Conservation (phyloP, 1,140 invertebrate genomes). For the Macrocentrus cingulum region DNA sequence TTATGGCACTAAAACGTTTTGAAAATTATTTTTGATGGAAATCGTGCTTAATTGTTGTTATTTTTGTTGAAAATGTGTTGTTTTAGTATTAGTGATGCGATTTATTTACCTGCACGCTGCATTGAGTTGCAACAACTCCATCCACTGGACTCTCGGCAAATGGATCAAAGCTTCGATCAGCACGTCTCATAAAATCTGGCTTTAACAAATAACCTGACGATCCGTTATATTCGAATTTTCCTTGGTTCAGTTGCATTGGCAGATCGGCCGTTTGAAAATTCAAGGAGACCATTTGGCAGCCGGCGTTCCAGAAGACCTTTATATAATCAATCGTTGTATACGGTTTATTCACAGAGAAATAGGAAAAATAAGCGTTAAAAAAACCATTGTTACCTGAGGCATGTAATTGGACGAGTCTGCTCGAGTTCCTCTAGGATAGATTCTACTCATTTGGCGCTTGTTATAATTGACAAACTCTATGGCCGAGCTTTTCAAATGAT, state of each 20-base stretch:
- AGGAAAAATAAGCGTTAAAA: neutral
- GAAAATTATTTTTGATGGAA: no score
- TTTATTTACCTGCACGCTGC: slow-evolving; percentile 85
- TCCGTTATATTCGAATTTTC: slow-evolving; percentile 99
- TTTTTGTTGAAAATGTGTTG: no score
- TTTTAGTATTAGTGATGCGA: no score
- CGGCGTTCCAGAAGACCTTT: slow-evolving; percentile 89
- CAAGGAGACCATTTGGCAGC: slow-evolving; percentile 97
- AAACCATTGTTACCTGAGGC: slow-evolving; percentile 78
- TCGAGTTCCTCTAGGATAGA: slow-evolving; percentile 97
- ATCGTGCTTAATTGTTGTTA: no score
- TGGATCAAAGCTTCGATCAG: slow-evolving; percentile 96
- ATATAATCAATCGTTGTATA: slow-evolving; percentile 18
- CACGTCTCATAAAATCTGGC: slow-evolving; percentile 97
- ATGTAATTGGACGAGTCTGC: slow-evolving; percentile 99
- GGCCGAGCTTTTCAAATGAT: slow-evolving; percentile 91
- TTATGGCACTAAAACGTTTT: no score
- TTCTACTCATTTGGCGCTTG: slow-evolving; percentile 97
- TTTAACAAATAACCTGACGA: slow-evolving; percentile 96
- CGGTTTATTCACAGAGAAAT: neutral
- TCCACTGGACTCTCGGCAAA: slow-evolving; percentile 99
- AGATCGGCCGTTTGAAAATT: slow-evolving; percentile 99
- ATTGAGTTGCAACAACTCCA: slow-evolving; percentile 98
- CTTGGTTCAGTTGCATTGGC: slow-evolving; percentile 99
- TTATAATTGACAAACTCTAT: slow-evolving; percentile 99